Conservation (phyloP, 2,888 invertebrate genomes). For the Teinopalpus imperialis region DNA sequence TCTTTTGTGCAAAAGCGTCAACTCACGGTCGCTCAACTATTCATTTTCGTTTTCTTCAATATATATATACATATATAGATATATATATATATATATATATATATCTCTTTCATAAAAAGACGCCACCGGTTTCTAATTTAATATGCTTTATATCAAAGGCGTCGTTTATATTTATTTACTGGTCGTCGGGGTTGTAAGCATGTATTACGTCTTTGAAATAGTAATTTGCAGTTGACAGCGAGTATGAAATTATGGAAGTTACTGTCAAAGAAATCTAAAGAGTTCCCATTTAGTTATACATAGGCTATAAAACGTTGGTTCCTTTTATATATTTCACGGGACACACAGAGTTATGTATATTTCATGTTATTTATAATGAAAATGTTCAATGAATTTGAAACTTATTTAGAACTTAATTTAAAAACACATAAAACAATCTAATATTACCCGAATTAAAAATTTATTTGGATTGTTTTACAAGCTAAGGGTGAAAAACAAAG, state of each 20-base stretch:
- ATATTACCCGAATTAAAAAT: no score
- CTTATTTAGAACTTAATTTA: no score
- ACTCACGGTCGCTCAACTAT: slow-evolving; percentile 39
- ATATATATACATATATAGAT: slow-evolving; percentile 17
- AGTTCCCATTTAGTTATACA: no score
- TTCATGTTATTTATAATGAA: no score
- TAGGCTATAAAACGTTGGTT: no score
- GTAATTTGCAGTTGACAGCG: slow-evolving; percentile 2
- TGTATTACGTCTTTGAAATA: slow-evolving; percentile 13
- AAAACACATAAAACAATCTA: no score
- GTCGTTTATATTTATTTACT: slow-evolving; percentile 15
- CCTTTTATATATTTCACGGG: no score
- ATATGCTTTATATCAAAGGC: slow-evolving; percentile 15
- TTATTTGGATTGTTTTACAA: no score
- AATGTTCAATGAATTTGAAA: no score
- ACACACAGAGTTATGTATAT: no score
- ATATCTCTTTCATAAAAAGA: slow-evolving; percentile 18
- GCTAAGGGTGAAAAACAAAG: no score
- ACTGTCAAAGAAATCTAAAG: slow-evolving; percentile 13
- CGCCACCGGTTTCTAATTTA: slow-evolving; percentile 25
- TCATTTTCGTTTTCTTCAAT: slow-evolving; percentile 42
- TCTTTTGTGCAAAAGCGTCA: slow-evolving; percentile 47
- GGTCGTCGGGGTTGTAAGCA: slow-evolving; percentile 8
- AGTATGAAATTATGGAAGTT: slow-evolving; percentile 1
- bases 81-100: slow-evolving; percentile 29